Percentiles rank a stretch among this genome's conserved stretches.
phyloP scores from a whole-genome alignment of 2,888 invertebrate genomes.

The Achlya flavicornis region DNA sequence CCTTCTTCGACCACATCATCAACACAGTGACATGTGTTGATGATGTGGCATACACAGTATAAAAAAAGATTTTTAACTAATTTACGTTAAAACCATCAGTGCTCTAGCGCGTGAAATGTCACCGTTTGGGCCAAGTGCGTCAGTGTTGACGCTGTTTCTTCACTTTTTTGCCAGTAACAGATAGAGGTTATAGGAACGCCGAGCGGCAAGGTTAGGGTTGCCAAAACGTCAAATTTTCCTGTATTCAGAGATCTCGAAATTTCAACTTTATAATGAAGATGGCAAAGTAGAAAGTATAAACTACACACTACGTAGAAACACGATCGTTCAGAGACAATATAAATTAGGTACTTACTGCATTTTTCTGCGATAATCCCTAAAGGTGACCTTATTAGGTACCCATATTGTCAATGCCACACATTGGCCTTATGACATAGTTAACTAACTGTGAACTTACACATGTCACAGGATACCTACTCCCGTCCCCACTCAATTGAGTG shows the following conservation, averaged over 20 bases:
- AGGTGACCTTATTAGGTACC: too few relatives aligned
- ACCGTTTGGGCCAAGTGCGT: conserved; percentile 16
- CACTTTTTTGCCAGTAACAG: conserved; percentile 12
- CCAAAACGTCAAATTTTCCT: not conserved
- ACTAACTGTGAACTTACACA: conserved; percentile 8
- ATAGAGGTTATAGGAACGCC: conserved; percentile 10
- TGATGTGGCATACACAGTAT: too few relatives aligned
- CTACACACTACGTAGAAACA: not conserved
- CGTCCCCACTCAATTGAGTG: conserved; percentile 60
- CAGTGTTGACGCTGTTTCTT: conserved; percentile 8
- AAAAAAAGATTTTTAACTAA: too few relatives aligned
- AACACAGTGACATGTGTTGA: too few relatives aligned
- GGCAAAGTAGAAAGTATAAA: too few relatives aligned
- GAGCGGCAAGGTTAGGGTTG: not conserved
- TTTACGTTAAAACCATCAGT: not conserved
- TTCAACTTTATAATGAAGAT: not conserved
- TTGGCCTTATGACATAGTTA: conserved; percentile 4
- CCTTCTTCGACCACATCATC: too few relatives aligned
- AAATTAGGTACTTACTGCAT: too few relatives aligned
- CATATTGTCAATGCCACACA: not conserved
- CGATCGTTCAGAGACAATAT: too few relatives aligned
- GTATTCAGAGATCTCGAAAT: not conserved
- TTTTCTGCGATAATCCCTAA: too few relatives aligned
- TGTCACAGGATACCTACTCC: conserved; percentile 50
- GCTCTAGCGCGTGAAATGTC: not conserved